Percentiles rank a stretch among this genome's conserved stretches.
Evolutionary conservation across 2,888 invertebrate species (phyloP).

Genomic region (Pteria penguin): DNA sequence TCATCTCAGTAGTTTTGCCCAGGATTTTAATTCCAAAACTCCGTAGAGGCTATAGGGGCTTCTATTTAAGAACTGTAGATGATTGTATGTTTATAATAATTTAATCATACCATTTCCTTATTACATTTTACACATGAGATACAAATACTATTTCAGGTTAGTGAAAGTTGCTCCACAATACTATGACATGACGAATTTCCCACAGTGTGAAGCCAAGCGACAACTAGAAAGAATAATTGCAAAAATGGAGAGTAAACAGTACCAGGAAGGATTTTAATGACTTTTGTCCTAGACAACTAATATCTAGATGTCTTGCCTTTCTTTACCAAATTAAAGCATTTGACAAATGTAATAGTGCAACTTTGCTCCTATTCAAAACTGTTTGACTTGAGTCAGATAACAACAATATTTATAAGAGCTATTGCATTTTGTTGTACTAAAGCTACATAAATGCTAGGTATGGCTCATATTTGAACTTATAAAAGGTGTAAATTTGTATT

Average conservation of each 20-base stretch:
- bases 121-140: neutral
- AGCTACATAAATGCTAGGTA: too few species aligned
- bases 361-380: neutral
- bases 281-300: neutral
- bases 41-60: too few species aligned
- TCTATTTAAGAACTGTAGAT: too few species aligned
- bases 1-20: too few species aligned
- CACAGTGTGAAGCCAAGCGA: constrained; percentile 96
- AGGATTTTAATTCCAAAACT: too few species aligned
- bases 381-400: too few species aligned
- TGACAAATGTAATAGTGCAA: neutral
- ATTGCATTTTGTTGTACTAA: too few species aligned
- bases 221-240: constrained; percentile 87
- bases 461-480: too few species aligned
- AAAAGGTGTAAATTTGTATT: too few species aligned
- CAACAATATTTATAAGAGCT: too few species aligned
- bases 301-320: too few species aligned
- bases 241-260: constrained; percentile 84
- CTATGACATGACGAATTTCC: constrained; percentile 98
- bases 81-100: neutral
- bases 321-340: too few species aligned
- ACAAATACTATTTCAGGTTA: constrained; percentile 84
- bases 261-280: constrained; percentile 50
- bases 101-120: neutral
- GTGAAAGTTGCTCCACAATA: constrained; percentile 97